A percentile compares a stretch with the other conserved stretches of the same genome.
Conservation (phyloP, 2,113 vertebrate genomes). For the Brachionichthys hirsutus region DNA sequence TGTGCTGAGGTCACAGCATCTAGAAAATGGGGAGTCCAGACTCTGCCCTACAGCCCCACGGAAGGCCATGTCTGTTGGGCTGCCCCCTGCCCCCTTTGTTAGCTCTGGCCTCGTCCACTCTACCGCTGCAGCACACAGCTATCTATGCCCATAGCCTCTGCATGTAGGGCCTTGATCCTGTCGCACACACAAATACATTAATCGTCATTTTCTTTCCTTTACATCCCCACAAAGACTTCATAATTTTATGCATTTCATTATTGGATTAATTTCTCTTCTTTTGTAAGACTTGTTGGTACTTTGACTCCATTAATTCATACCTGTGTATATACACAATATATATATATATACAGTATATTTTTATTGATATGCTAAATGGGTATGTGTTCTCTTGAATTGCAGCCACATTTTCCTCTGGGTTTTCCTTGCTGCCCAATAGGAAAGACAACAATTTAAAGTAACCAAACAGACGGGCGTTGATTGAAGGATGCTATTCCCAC, state of each 20-base stretch:
- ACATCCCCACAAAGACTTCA: conserved; percentile 28
- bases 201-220: conserved; percentile 34
- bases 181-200: conserved; percentile 33
- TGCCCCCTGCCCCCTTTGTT: conserved; percentile 65
- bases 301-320: conserved; percentile 67
- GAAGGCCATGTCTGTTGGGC: conserved; percentile 64
- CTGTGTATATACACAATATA: conserved; percentile 56
- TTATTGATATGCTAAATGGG: conserved; percentile 55
- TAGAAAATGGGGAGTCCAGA: conserved; percentile 76
- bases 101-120: conserved; percentile 77
- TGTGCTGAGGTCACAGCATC: conserved; percentile 48
- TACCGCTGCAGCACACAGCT: conserved; percentile 82
- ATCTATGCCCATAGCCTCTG: conserved; percentile 72
- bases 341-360: conserved; percentile 65
- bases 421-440: conserved; percentile 14
- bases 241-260: conserved; percentile 58
- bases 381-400: conserved; percentile 55
- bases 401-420: conserved; percentile 45
- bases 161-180: conserved; percentile 21
- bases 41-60: conserved; percentile 49
- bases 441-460: conserved; percentile 29
- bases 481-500: conserved; percentile 44
- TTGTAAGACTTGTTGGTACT: conserved; percentile 60
- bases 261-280: conserved; percentile 59
- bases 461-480: conserved; percentile 44